Base-by-base conservation (phyloP, 1,140 invertebrate species). In the Bombus sylvicola region DNA sequence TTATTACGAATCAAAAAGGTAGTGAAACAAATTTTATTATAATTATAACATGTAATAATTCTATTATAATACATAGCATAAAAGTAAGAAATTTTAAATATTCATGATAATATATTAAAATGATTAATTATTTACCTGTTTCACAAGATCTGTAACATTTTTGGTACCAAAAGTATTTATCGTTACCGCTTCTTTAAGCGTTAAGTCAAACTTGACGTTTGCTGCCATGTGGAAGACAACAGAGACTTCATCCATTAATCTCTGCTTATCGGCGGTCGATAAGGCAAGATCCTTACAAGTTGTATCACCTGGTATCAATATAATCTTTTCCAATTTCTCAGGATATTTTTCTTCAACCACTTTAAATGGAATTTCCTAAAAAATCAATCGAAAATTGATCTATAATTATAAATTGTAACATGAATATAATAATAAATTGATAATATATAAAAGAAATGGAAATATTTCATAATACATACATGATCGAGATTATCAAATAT, bases 221-320 rank as follows among this genome's bases (percentile, higher is more conserved):
- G 98, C 98, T n/a, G 98, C 98, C 90, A 97, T 98, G 92, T 99
- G 98, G 94, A 99, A 98, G 1, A 99, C 95, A n/a, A 98, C 96
- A 47, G 97, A 96, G 31, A 98, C 97, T 83, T 97, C 96, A 22
- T 96, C 93, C 0, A 94, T 91, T 1, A 98, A 92, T 8, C 94
- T 90, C 57, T 96, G 87, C 47, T 94, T 91, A 91, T 97, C 96
- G 6, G 95, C 92, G 8, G 92, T 74, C 34, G 94, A 95, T 15
- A 98, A 94, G 15, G 96, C 97, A 4, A 98, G 93, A 62, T 95
- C 96, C 3, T 94, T 86, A 15, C 87, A 72, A 0, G 92, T 94
- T 0, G 95, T 93, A 68, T 96, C 96, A 1, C 96, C 96, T 8
- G 88, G 68, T 18, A 96, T 92, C 3, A 94, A 93, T 28, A 93